phyloP scores from a whole-genome alignment of 2,888 invertebrate species.

The Gari tellinella region DNA sequence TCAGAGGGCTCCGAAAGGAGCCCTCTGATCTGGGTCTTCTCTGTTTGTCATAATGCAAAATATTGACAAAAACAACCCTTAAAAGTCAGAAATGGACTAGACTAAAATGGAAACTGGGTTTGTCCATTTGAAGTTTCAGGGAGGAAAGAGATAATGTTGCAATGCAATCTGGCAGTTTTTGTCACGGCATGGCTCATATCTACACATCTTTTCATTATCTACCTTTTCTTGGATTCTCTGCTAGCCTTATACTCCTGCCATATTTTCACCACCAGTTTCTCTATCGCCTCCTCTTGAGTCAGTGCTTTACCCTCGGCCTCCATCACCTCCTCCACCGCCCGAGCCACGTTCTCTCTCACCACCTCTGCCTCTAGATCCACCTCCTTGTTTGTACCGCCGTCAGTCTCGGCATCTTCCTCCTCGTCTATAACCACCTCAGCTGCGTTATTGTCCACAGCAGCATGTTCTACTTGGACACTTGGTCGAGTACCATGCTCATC shows the following conservation, averaged over 20 bases:
- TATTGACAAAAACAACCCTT: too few relatives aligned
- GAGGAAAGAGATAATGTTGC: too few relatives aligned
- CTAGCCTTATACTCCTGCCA: constrained; percentile 30
- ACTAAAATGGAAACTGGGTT: too few relatives aligned
- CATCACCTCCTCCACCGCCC: background rate
- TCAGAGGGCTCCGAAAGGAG: too few relatives aligned
- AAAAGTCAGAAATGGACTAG: too few relatives aligned
- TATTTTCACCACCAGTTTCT: constrained; percentile 43
- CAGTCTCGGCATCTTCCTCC: too few relatives aligned
- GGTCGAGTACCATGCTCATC: too few relatives aligned
- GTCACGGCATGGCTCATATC: background rate
- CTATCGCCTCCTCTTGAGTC: constrained; percentile 46
- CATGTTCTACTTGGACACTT: background rate
- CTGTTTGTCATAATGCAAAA: too few relatives aligned
- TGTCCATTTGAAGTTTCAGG: too few relatives aligned
- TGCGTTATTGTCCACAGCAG: background rate
- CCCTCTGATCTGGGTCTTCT: too few relatives aligned
- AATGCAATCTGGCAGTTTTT: too few relatives aligned
- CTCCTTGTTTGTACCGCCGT: background rate
- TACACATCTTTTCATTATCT: background rate
- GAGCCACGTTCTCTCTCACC: too few relatives aligned
- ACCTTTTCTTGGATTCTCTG: constrained; percentile 21
- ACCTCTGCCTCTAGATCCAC: background rate
- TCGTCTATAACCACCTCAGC: background rate
- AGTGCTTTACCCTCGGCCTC: constrained; percentile 9